phyloP scores from a whole-genome alignment of 2,113 vertebrate genomes.

The Solenodon paradoxus region DNA sequence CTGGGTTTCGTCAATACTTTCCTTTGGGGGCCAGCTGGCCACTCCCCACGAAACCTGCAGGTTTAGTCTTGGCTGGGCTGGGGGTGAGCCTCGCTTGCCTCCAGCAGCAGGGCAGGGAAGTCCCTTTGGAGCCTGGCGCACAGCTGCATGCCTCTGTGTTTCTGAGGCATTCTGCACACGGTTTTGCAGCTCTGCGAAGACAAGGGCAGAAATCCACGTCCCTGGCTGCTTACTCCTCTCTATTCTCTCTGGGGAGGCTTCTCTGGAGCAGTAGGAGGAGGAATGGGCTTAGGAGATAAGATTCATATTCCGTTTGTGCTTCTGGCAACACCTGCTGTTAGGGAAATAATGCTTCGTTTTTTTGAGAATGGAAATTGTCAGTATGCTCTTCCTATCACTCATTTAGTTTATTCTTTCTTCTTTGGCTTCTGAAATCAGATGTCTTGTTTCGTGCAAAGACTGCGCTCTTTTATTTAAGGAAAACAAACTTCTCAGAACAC shows the following conservation, averaged over 20 bases:
- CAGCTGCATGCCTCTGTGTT: not conserved
- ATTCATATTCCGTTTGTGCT: not conserved
- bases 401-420: slow-evolving; percentile 52
- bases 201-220: not conserved
- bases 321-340: slow-evolving; percentile 32
- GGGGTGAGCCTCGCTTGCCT: not conserved
- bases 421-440: slow-evolving; percentile 60
- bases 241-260: slow-evolving; percentile 56
- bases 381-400: slow-evolving; percentile 26
- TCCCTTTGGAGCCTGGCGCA: not conserved
- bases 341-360: not conserved
- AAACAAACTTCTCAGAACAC: slow-evolving; percentile 12
- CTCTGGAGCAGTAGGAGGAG: not conserved
- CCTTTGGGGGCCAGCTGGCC: slow-evolving; percentile 74
- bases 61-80: slow-evolving; percentile 56
- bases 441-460: slow-evolving; percentile 52
- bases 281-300: slow-evolving; percentile 49
- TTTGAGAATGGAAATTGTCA: slow-evolving; percentile 5
- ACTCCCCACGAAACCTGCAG: slow-evolving; percentile 60
- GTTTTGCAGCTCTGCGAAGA: not conserved
- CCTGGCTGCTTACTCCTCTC: slow-evolving; percentile 46
- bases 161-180: not conserved
- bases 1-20: slow-evolving; percentile 51
- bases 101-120: slow-evolving; percentile 51
- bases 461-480: not conserved